Evolutionary conservation across 2,797 vertebrate species (phyloP).

Genomic region (Astyanax mexicanus): DNA sequence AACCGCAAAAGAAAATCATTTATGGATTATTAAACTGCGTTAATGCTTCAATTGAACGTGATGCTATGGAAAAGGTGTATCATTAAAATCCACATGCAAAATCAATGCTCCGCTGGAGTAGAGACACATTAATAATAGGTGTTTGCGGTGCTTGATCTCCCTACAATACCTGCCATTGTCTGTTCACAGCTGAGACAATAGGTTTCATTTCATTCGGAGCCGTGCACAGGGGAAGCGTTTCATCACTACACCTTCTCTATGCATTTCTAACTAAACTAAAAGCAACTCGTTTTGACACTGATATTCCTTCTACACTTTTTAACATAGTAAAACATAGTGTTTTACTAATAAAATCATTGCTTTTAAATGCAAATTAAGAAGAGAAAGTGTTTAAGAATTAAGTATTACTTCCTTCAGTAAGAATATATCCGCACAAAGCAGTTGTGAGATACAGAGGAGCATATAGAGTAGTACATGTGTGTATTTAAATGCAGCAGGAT

Average conservation of each 20-base stretch:
- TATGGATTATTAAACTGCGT: constrained; percentile 68
- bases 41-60: constrained; percentile 64
- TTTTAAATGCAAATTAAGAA: constrained; percentile 26
- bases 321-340: too few species aligned
- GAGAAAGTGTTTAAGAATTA: background rate
- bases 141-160: constrained; percentile 37
- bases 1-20: constrained; percentile 58
- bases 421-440: background rate
- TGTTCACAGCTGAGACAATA: constrained; percentile 48
- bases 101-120: constrained; percentile 46
- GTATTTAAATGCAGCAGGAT: constrained; percentile 13
- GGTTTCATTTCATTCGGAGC: constrained; percentile 35
- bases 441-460: background rate
- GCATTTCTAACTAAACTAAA: constrained; percentile 13
- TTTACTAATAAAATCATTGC: constrained; percentile 28
- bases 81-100: constrained; percentile 50
- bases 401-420: background rate
- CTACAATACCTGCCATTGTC: constrained; percentile 60
- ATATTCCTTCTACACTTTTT: constrained; percentile 8
- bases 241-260: constrained; percentile 32
- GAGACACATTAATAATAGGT: constrained; percentile 46
- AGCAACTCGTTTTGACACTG: background rate
- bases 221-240: constrained; percentile 63
- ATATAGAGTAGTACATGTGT: background rate
- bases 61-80: constrained; percentile 52